Conservation (phyloP, 2,113 vertebrate species). For the Colossoma macropomum region DNA sequence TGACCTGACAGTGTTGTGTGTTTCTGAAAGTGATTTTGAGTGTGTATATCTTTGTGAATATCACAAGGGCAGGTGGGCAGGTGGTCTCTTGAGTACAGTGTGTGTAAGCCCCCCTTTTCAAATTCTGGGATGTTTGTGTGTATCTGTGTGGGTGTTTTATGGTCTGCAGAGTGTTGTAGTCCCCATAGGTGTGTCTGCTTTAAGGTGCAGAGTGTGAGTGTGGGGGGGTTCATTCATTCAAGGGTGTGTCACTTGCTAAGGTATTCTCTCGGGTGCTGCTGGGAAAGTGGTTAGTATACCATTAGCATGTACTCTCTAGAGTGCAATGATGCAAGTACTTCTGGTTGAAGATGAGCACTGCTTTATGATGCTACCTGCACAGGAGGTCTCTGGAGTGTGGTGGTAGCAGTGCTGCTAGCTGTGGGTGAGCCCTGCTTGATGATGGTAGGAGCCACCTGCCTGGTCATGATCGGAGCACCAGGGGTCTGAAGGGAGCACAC, state of each 20-base stretch:
- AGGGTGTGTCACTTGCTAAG: constrained; percentile 62
- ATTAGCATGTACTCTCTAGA: constrained; percentile 87
- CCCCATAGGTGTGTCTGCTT: neutral
- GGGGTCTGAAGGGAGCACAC: constrained; percentile 76
- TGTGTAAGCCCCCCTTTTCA: neutral
- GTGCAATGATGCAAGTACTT: constrained; percentile 82
- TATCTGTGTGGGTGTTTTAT: neutral
- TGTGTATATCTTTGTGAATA: neutral
- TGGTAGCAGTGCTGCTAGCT: constrained; percentile 82
- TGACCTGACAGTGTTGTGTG: neutral
- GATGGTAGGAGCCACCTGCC: constrained; percentile 88
- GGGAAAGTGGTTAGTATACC: constrained; percentile 82
- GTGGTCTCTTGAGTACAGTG: neutral
- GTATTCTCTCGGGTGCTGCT: constrained; percentile 87
- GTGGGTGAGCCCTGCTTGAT: constrained; percentile 89
- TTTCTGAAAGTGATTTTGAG: neutral
- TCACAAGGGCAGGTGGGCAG: neutral
- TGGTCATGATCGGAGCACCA: constrained; percentile 84
- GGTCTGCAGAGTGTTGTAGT: no score
- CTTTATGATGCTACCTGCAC: constrained; percentile 86
- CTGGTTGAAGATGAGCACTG: constrained; percentile 86
- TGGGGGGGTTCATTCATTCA: neutral
- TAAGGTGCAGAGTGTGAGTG: no score
- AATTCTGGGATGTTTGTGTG: neutral
- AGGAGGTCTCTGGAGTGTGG: constrained; percentile 89